Evolutionary conservation across 1,140 invertebrate genomes (phyloP).

Genomic region (Brachionus plicatilis): DNA sequence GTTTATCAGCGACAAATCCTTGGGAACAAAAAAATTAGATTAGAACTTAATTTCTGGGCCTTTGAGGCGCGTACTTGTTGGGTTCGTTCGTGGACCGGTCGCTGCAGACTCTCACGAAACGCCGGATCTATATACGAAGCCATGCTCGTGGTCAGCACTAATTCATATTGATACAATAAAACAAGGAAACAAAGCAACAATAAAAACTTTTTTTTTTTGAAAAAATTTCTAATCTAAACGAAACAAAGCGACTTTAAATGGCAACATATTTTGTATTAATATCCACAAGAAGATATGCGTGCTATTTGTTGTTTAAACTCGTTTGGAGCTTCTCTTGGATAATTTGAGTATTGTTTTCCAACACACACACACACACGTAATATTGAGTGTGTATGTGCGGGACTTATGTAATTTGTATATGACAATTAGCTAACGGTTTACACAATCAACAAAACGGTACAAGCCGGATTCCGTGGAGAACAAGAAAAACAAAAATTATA

Average conservation of each 20-base stretch:
- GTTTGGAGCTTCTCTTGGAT: neutral
- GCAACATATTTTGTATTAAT: slow-evolving; percentile 28
- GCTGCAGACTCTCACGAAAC: slow-evolving; percentile 27
- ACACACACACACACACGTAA: neutral
- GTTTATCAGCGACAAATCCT: slow-evolving; percentile 72
- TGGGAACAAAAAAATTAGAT: slow-evolving; percentile 41
- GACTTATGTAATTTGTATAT: neutral
- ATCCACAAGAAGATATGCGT: slow-evolving; percentile 29
- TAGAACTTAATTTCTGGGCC: neutral
- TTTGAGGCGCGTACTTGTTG: neutral
- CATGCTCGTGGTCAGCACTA: neutral
- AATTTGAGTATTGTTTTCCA: neutral
- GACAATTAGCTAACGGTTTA: slow-evolving; percentile 16
- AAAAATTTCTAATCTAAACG: neutral
- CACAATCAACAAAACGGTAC: neutral
- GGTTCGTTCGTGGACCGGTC: neutral
- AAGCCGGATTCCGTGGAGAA: neutral
- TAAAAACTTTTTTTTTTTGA: neutral
- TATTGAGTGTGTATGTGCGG: neutral
- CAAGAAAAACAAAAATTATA: neutral
- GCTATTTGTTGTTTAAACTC: slow-evolving; percentile 9
- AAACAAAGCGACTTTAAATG: neutral
- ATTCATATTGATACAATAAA: neutral
- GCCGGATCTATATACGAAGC: slow-evolving; percentile 37
- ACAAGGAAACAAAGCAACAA: neutral